Percentiles rank a stretch among this genome's conserved stretches.
phyloP scores from a whole-genome alignment of 2,113 vertebrate genomes.

The Peromyscus californicus region DNA sequence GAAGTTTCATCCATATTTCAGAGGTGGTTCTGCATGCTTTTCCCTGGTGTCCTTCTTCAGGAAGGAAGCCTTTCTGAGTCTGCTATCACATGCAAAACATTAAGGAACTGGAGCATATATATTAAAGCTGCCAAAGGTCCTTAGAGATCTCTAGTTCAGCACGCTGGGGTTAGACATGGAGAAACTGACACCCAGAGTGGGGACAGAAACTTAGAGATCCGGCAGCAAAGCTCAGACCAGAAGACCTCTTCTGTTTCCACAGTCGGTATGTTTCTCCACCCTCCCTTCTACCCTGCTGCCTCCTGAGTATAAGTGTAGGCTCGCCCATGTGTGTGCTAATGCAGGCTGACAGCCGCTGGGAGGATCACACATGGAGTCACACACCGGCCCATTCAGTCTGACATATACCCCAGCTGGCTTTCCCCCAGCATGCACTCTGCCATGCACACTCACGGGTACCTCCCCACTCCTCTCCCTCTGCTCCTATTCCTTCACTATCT shows the following conservation, averaged over 20 bases:
- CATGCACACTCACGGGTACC: slow-evolving; percentile 1
- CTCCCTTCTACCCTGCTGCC: slow-evolving; percentile 36
- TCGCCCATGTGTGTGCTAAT: slow-evolving; percentile 68
- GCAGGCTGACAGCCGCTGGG: slow-evolving; percentile 73
- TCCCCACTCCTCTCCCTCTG: neutral
- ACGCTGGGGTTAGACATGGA: neutral
- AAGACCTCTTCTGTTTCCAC: neutral
- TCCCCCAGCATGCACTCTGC: slow-evolving; percentile 2
- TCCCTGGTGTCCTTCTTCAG: neutral
- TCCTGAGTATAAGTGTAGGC: slow-evolving; percentile 35
- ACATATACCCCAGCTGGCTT: slow-evolving; percentile 76
- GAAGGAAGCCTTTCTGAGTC: slow-evolving; percentile 41
- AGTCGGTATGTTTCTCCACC: neutral
- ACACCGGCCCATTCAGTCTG: slow-evolving; percentile 74
- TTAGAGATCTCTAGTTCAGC: neutral
- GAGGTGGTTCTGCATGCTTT: slow-evolving; percentile 1
- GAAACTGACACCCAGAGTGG: slow-evolving; percentile 50
- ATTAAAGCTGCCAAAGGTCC: neutral
- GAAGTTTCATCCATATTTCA: slow-evolving; percentile 27
- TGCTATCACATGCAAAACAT: neutral
- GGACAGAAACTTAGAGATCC: neutral
- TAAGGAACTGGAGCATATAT: slow-evolving; percentile 8
- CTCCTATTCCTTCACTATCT: neutral
- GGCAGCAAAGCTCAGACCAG: neutral
- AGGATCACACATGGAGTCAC: slow-evolving; percentile 76